These are phyloP conservation scores for Tonatia bakeri DNA, from an alignment of 2,113 vertebrate species.

Conservation along the genomic window DNA sequence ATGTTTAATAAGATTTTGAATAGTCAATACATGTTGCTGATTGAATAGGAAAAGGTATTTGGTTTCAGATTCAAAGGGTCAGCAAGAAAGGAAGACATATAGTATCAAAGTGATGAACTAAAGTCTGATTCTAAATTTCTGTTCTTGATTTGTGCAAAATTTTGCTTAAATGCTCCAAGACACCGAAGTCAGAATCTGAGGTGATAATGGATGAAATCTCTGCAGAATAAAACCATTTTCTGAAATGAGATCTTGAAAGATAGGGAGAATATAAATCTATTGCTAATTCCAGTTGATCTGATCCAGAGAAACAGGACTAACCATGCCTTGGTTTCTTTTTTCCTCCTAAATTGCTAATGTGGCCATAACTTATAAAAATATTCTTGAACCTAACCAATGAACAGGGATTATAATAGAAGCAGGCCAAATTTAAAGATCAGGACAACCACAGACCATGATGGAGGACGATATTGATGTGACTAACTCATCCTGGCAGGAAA, in stretches of 20 bases:
- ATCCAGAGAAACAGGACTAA: neutral
- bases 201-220: neutral
- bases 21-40: neutral
- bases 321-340: neutral
- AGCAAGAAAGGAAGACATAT: neutral
- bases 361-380: slow-evolving; percentile 18
- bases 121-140: neutral
- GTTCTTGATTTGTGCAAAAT: neutral
- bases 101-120: neutral
- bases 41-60: neutral
- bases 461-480: slow-evolving; percentile 35
- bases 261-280: neutral
- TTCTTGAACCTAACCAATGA: slow-evolving; percentile 2
- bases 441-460: slow-evolving; percentile 41
- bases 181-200: neutral
- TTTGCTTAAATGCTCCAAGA: neutral
- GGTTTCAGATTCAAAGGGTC: neutral
- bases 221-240: neutral
- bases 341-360: neutral
- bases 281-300: neutral
- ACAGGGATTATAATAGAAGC: neutral
- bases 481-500: slow-evolving; percentile 59
- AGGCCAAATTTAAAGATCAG: slow-evolving; percentile 34
- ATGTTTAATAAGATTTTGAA: neutral
- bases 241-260: neutral